Evolutionary conservation across 2,113 vertebrate species (phyloP).

Genomic region (Leuciscus idus): DNA sequence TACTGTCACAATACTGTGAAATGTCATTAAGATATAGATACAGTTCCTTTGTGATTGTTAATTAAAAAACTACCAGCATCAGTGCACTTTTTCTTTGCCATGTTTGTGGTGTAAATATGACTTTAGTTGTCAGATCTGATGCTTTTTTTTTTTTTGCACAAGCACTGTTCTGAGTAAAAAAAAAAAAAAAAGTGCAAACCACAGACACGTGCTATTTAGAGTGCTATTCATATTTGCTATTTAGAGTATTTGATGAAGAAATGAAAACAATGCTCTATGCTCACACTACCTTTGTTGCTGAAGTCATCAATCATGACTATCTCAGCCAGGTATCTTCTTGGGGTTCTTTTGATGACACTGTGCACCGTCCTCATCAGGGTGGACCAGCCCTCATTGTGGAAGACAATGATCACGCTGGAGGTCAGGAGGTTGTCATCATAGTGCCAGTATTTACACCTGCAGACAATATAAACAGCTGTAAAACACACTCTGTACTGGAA

Average conservation of each 20-base stretch:
- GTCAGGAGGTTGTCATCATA: slow-evolving; percentile 92
- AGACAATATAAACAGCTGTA: slow-evolving; percentile 17
- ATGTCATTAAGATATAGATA: not conserved
- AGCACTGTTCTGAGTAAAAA: not conserved
- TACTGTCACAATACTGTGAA: not conserved
- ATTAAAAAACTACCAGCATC: not conserved
- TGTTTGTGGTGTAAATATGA: not conserved
- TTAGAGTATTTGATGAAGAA: not conserved
- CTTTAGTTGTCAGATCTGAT: not conserved
- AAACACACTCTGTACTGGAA: not conserved
- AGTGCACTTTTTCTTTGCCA: not conserved
- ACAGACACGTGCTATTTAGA: not conserved
- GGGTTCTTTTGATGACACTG: slow-evolving; percentile 95
- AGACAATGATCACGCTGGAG: slow-evolving; percentile 94
- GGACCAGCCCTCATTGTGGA: slow-evolving; percentile 99
- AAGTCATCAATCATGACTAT: slow-evolving; percentile 96
- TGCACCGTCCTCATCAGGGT: slow-evolving; percentile 94
- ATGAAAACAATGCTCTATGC: not conserved
- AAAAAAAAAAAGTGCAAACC: not conserved
- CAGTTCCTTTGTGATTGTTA: not conserved
- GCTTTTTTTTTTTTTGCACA: not conserved
- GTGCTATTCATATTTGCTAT: too few species aligned
- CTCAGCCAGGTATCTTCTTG: slow-evolving; percentile 89
- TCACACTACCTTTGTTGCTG: slow-evolving; percentile 91
- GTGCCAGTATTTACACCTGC: slow-evolving; percentile 90